Percentiles rank a stretch among this genome's conserved stretches.
Conservation (phyloP, 2,888 invertebrate species). For the Antheraea assamensis region DNA sequence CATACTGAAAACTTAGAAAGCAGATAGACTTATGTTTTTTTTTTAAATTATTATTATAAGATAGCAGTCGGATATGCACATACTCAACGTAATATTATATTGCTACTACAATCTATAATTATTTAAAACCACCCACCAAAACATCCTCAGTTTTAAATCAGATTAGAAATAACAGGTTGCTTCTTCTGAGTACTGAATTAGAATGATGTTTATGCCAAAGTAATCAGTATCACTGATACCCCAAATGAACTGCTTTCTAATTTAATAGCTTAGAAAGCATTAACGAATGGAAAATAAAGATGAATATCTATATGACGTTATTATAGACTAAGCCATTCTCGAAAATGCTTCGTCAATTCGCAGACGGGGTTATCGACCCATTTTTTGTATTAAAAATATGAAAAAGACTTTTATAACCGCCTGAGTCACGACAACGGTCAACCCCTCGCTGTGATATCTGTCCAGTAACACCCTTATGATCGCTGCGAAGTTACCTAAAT, state of each 20-base stretch:
- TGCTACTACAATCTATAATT: background rate
- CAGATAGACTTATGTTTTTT: too few species aligned
- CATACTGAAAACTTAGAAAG: too few species aligned
- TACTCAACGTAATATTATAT: background rate
- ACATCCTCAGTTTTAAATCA: background rate
- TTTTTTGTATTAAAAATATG: conserved; percentile 58
- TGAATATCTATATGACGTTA: background rate
- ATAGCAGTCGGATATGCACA: background rate
- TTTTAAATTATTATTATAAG: too few species aligned
- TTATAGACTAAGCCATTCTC: conserved; percentile 21
- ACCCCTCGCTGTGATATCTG: conserved; percentile 31
- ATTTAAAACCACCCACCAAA: background rate
- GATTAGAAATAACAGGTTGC: background rate
- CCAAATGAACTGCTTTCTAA: background rate
- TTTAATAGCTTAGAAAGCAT: background rate
- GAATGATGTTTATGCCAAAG: background rate
- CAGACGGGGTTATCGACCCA: conserved; percentile 46
- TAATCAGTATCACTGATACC: background rate
- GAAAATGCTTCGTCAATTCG: conserved; percentile 5
- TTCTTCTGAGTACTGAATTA: background rate
- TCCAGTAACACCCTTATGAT: conserved; percentile 31
- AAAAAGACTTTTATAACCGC: conserved; percentile 55
- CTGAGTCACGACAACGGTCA: conserved; percentile 47
- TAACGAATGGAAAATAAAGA: background rate
- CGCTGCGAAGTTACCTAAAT: conserved; percentile 34